phyloP scores from a whole-genome alignment of 2,113 vertebrate genomes.

The Tricholaema leucomelas region DNA sequence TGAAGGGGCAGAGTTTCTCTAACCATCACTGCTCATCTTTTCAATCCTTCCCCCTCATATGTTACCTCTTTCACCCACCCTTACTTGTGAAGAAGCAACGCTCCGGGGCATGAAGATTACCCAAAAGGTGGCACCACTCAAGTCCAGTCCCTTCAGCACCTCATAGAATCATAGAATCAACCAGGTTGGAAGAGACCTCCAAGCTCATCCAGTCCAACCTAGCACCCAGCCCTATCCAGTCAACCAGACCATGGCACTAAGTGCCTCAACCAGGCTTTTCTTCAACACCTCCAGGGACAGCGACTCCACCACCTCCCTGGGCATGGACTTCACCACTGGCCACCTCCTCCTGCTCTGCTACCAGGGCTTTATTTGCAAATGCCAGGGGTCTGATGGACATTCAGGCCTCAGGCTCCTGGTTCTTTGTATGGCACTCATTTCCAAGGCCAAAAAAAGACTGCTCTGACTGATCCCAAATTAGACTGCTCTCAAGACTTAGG shows the following conservation, averaged over 20 bases:
- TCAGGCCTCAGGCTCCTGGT: background rate
- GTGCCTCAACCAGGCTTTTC: too few relatives aligned
- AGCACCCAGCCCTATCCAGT: too few relatives aligned
- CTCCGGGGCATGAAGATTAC: background rate
- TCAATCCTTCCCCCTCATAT: accelerated
- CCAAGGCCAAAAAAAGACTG: background rate
- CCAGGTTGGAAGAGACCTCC: too few relatives aligned
- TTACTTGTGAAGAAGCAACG: background rate
- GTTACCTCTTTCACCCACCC: background rate
- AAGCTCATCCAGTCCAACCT: too few relatives aligned
- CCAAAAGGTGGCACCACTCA: background rate
- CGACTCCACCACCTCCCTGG: too few relatives aligned
- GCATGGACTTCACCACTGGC: background rate
- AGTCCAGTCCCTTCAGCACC: too few relatives aligned
- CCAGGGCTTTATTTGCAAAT: background rate
- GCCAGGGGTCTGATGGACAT: background rate
- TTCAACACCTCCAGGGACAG: too few relatives aligned
- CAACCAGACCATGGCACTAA: too few relatives aligned
- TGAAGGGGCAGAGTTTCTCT: background rate
- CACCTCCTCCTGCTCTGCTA: accelerated
- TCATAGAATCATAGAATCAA: too few relatives aligned
- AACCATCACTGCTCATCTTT: background rate
- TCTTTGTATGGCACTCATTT: background rate
- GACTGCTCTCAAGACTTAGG: background rate
- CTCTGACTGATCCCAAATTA: background rate